Percentiles rank a stretch among this genome's conserved stretches.
Conservation (phyloP, 1,140 invertebrate species). For the Dreissena rostriformis region DNA sequence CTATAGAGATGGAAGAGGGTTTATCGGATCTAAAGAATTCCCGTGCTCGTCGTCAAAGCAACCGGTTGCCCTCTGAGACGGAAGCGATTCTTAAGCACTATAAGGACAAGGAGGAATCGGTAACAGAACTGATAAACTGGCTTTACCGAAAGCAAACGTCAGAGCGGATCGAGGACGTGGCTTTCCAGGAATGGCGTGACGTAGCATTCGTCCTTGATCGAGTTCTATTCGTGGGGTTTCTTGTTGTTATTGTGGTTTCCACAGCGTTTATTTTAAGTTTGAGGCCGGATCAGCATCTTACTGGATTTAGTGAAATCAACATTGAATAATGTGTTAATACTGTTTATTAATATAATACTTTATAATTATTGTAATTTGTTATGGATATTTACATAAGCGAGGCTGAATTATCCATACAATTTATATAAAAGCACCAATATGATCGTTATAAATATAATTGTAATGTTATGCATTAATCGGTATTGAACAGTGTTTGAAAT, state of each 20-base stretch:
- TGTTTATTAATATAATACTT: neutral
- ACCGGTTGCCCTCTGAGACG: neutral
- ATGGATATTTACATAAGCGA: neutral
- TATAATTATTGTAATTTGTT: neutral
- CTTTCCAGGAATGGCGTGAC: constrained; percentile 83
- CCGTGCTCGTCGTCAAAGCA: neutral
- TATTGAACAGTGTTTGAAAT: no score
- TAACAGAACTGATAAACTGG: constrained; percentile 65
- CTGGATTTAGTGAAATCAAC: constrained; percentile 45
- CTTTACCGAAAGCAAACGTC: constrained; percentile 64
- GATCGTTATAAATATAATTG: no score
- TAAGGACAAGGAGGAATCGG: constrained; percentile 54
- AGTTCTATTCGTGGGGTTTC: constrained; percentile 84
- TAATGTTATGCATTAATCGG: no score
- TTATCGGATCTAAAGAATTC: constrained; percentile 10
- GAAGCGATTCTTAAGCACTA: constrained; percentile 28
- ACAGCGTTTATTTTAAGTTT: constrained; percentile 81
- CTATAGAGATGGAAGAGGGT: constrained; percentile 2
- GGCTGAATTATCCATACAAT: no score
- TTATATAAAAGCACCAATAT: no score
- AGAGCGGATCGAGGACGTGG: constrained; percentile 68
- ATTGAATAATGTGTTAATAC: neutral
- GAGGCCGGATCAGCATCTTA: constrained; percentile 55
- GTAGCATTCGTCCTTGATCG: constrained; percentile 83
- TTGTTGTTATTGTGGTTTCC: constrained; percentile 82